Conservation (phyloP, 2,888 invertebrate species). For the Philaethria dido region DNA sequence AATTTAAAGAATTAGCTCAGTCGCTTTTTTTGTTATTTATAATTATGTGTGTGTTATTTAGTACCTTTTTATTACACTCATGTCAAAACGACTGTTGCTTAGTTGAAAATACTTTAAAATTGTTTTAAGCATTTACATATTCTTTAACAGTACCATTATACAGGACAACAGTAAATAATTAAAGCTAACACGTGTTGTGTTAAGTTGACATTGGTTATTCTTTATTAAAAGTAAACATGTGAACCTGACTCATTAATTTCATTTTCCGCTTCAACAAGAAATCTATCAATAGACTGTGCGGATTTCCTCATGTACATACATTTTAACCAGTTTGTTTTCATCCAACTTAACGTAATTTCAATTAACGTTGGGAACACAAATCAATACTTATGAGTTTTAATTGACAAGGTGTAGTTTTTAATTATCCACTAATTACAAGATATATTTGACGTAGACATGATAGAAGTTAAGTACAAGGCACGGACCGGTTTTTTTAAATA, state of each 20-base stretch:
- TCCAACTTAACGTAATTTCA: background rate
- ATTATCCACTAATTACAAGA: background rate
- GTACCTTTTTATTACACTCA: too few relatives aligned
- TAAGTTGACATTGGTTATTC: constrained; percentile 3
- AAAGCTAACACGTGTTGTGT: background rate
- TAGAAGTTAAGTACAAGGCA: too few relatives aligned
- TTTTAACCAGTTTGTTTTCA: constrained; percentile 14
- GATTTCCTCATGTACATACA: constrained; percentile 31
- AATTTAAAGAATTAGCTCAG: too few relatives aligned
- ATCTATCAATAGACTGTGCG: constrained; percentile 27
- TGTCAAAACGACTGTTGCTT: too few relatives aligned
- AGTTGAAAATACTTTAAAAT: too few relatives aligned
- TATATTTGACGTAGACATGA: background rate
- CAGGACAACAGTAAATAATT: background rate
- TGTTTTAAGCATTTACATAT: background rate
- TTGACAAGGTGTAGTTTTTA: background rate
- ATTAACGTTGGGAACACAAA: background rate
- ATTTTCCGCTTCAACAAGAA: constrained; percentile 29
- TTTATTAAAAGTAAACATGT: background rate
- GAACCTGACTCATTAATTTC: constrained; percentile 20
- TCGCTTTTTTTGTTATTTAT: too few relatives aligned
- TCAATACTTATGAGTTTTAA: constrained; percentile 4
- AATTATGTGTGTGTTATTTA: too few relatives aligned
- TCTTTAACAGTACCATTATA: background rate
- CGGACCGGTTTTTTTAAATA: too few relatives aligned